Conservation (phyloP, 2,888 invertebrate species). For the Spatulosminthurus flaviceps region DNA sequence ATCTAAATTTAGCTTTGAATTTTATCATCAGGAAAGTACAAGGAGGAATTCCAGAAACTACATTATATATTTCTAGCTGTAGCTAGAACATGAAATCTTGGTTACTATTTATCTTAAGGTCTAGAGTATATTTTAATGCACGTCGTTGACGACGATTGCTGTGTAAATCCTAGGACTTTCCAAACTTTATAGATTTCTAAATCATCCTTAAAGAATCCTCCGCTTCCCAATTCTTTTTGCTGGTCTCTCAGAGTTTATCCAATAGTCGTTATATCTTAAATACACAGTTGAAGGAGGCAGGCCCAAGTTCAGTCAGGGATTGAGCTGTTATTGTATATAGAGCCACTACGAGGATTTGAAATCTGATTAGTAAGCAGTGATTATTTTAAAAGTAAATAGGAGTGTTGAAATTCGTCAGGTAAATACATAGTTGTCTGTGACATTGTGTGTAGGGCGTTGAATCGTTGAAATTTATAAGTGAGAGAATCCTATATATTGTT, state of each 20-base stretch:
- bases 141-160: conserved; percentile 18
- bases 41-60: background rate
- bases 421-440: background rate
- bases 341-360: too few relatives aligned
- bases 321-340: too few relatives aligned
- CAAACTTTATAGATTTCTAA: background rate
- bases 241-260: too few relatives aligned
- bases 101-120: conserved; percentile 7
- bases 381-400: too few relatives aligned
- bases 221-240: too few relatives aligned
- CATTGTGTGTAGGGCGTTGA: background rate
- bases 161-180: background rate
- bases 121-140: conserved; percentile 5
- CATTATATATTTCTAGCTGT: background rate
- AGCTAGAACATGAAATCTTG: conserved; percentile 13
- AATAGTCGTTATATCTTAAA: background rate
- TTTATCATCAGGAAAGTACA: too few relatives aligned
- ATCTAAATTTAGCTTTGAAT: background rate
- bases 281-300: background rate
- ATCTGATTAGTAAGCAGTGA: too few relatives aligned
- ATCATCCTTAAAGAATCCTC: background rate
- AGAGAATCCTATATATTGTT: too few relatives aligned
- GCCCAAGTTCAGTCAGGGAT: background rate
- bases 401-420: background rate
- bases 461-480: too few relatives aligned